A percentile compares a stretch with the other conserved stretches of the same genome.
Evolutionary conservation across 2,113 vertebrate species (phyloP).

Genomic region (Proteles cristata): DNA sequence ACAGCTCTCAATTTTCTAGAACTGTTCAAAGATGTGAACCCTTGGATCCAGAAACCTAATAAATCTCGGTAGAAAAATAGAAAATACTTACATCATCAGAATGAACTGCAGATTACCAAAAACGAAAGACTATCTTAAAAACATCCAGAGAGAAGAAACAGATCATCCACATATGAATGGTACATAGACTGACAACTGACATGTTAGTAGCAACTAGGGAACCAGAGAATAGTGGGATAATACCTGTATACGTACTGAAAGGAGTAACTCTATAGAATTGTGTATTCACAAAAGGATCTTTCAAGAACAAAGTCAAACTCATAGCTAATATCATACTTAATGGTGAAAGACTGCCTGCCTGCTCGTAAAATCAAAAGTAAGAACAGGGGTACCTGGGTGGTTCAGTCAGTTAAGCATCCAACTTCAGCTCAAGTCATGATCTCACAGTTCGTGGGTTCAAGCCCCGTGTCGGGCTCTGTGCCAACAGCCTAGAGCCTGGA

Average conservation of each 20-base stretch:
- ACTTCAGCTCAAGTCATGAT: too few relatives aligned
- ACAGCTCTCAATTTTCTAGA: neutral
- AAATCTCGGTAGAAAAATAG: neutral
- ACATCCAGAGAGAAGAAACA: neutral
- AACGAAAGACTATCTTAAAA: neutral
- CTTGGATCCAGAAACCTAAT: neutral
- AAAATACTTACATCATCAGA: neutral
- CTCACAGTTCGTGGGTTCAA: too few relatives aligned
- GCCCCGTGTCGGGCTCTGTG: too few relatives aligned
- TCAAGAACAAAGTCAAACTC: neutral
- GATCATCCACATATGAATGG: neutral
- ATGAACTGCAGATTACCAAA: neutral
- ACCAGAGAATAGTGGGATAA: neutral
- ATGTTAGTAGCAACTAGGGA: constrained; percentile 42
- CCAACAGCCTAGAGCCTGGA: too few relatives aligned
- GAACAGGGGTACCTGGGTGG: neutral
- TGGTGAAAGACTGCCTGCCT: neutral
- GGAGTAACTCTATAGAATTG: neutral
- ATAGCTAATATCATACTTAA: neutral
- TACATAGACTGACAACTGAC: neutral
- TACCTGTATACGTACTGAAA: neutral
- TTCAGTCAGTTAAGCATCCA: too few relatives aligned
- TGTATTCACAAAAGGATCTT: neutral
- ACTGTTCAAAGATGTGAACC: neutral
- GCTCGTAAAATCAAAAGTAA: neutral